Base-by-base conservation (phyloP, 2,797 vertebrate genomes). In the Thalassophryne amazonica region DNA sequence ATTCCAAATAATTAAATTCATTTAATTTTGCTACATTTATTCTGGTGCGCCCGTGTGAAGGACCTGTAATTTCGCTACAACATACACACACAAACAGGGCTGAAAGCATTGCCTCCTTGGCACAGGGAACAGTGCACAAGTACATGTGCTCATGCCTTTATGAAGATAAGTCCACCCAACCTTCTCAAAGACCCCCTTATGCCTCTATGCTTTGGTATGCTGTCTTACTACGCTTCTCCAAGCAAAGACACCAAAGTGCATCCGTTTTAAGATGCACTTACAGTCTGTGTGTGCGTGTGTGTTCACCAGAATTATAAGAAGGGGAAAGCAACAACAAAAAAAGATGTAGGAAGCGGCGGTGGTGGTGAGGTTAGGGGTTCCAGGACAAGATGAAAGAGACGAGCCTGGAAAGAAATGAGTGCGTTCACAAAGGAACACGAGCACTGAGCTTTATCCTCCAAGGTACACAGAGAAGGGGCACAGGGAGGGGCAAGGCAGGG, bases 301-400 rank as follows among this genome's bases (percentile, higher is more conserved):
- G 31, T 45, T 20, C 1, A 3, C 22, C 20, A 35, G 38, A 60
- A 24, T 25, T 51, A 21, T 1, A 13, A 42, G 33, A 47, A 29
- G 32, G 54, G n/a, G 28, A 53, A 14, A 55, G 45, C 7, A 24
- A n/a, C n/a, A n/a, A n/a, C n/a, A n/a, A n/a, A 17, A 39, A 39
- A 29, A 55, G 42, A 52, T 45, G 37, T 22, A 35, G 18, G 49
- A 22, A 29, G 43, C 60, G 22, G 21, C 48, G 50, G 47, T n/a
- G n/a, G n/a, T n/a, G n/a, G n/a, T n/a, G 37, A 52, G 57, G 47
- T 31, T 21, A 45, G 36, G 25, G n/a, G 54, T 53, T 60, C 55
- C 54, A 16, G 37, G 20, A 66, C 61, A 57, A 66, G 71, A 81
- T 76, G 58, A 77, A 69, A 79, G 53, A 42, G 51, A 64, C 31